phyloP scores from a whole-genome alignment of 2,888 invertebrate genomes.

The Rhagonycha lutea region DNA sequence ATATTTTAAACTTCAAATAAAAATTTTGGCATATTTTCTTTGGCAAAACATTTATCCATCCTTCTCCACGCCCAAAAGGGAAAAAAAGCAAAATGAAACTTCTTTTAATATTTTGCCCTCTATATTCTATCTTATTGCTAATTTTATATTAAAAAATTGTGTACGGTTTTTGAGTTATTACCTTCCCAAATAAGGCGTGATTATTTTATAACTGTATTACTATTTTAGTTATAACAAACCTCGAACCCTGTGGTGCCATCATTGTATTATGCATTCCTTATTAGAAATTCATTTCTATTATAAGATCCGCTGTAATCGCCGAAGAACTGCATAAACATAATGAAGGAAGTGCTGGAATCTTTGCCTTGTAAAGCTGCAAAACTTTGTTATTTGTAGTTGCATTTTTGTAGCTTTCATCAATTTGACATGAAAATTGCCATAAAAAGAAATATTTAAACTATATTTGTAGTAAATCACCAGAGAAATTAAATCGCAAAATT shows the following conservation, averaged over 20 bases:
- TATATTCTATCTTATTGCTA: too few relatives aligned
- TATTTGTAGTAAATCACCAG: too few relatives aligned
- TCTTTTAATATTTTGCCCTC: too few relatives aligned
- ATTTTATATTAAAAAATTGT: too few relatives aligned
- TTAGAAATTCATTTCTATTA: neutral
- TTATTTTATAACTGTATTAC: too few relatives aligned
- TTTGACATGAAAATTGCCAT: neutral
- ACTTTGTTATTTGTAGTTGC: neutral
- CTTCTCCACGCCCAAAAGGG: neutral
- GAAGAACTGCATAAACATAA: neutral
- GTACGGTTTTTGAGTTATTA: too few relatives aligned
- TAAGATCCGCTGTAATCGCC: neutral
- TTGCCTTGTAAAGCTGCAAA: neutral
- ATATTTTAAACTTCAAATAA: neutral
- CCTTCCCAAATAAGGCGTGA: too few relatives aligned
- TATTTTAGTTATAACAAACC: neutral
- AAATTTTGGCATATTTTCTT: neutral
- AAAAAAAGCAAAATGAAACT: too few relatives aligned
- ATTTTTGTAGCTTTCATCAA: neutral
- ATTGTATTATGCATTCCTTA: neutral
- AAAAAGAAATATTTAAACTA: neutral
- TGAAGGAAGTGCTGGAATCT: neutral
- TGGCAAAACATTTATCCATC: neutral
- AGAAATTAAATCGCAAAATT: too few relatives aligned
- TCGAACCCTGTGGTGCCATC: neutral